phyloP scores from a whole-genome alignment of 2,113 vertebrate genomes.

The human region DNA sequence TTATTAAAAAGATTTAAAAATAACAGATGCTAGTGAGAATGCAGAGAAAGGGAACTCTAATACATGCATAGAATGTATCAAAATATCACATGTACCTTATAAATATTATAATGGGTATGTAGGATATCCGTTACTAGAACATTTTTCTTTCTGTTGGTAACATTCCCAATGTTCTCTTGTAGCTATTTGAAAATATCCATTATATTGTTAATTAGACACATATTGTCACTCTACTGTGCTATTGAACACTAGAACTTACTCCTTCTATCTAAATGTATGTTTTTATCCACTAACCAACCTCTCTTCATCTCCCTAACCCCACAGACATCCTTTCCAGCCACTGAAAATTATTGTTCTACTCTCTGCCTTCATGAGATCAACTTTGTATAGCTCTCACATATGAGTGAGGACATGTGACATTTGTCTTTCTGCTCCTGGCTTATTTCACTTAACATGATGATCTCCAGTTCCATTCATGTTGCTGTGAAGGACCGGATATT shows the following conservation, averaged over 20 bases:
- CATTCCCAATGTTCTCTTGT: not conserved
- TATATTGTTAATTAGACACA: not conserved
- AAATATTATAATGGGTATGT: not conserved
- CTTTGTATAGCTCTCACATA: not conserved
- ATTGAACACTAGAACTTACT: not conserved
- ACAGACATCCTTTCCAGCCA: not conserved
- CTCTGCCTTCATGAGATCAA: not conserved
- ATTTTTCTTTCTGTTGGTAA: not conserved
- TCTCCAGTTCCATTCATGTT: not conserved
- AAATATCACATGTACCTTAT: no score
- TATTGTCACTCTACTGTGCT: not conserved
- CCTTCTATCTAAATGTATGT: not conserved
- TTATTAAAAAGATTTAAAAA: no score
- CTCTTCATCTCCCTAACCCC: not conserved
- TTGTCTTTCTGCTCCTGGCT: not conserved
- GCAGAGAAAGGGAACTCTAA: no score
- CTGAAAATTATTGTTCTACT: not conserved
- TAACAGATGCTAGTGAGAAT: no score
- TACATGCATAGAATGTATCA: no score
- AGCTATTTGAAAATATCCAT: not conserved
- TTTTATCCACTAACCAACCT: not conserved
- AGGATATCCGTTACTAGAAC: not conserved
- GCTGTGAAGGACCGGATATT: not conserved
- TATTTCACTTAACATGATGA: not conserved
- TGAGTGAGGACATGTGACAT: not conserved